phyloP scores from a whole-genome alignment of 2,888 invertebrate species.

The Camponotus fellah region DNA sequence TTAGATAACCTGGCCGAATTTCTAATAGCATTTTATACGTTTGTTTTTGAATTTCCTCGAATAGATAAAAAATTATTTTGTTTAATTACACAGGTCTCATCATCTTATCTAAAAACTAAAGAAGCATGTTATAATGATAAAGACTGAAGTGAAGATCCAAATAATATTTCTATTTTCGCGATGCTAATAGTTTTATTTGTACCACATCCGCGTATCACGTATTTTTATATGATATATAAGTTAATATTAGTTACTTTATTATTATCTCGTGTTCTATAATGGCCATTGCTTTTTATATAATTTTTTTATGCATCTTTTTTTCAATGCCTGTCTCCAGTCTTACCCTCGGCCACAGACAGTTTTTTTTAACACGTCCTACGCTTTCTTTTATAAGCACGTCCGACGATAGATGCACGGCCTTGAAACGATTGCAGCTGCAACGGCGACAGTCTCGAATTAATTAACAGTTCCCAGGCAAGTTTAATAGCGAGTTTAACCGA shows the following conservation, averaged over 20 bases:
- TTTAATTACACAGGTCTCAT: neutral
- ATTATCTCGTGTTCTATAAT: conserved; percentile 49
- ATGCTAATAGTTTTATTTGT: conserved; percentile 20
- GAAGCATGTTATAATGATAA: neutral
- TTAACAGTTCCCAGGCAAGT: conserved; percentile 67
- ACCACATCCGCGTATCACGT: conserved; percentile 18
- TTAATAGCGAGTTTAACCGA: conserved; percentile 57
- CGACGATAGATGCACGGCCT: conserved; percentile 50
- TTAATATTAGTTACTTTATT: conserved; percentile 54
- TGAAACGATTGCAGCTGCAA: conserved; percentile 49
- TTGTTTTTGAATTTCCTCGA: neutral
- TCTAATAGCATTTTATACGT: neutral
- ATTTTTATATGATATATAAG: conserved; percentile 39
- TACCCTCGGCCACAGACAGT: conserved; percentile 55
- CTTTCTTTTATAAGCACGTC: conserved; percentile 51
- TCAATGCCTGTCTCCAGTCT: conserved; percentile 53
- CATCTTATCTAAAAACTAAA: neutral
- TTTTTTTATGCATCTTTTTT: conserved; percentile 47
- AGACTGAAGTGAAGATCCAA: neutral
- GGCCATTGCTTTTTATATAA: conserved; percentile 52
- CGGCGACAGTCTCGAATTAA: conserved; percentile 57
- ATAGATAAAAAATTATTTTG: neutral
- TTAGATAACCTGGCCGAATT: neutral
- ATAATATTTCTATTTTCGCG: conserved; percentile 12
- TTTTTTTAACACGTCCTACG: conserved; percentile 50